phyloP scores from a whole-genome alignment of 2,888 invertebrate species.

The Eubasilissa splendida region DNA sequence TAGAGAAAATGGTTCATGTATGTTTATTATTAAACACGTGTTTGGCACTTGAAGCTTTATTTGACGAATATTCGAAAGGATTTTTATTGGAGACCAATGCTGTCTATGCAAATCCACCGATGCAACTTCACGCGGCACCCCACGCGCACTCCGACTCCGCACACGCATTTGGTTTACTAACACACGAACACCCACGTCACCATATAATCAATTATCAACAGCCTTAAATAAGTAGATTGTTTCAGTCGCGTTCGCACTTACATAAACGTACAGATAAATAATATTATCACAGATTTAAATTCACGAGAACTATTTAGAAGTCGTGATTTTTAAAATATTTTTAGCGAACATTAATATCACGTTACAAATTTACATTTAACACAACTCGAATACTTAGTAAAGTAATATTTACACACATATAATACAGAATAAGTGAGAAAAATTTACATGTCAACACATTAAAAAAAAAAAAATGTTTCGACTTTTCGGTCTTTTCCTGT shows the following conservation, averaged over 20 bases:
- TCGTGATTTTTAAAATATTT: slow-evolving; percentile 13
- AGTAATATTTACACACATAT: neutral
- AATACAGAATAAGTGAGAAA: too few relatives aligned
- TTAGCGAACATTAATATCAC: slow-evolving; percentile 47
- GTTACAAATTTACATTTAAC: slow-evolving; percentile 12
- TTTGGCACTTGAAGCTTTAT: slow-evolving; percentile 20
- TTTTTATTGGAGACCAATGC: neutral
- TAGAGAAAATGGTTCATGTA: neutral
- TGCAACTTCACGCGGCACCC: slow-evolving; percentile 1
- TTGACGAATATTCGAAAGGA: neutral
- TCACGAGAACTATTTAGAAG: slow-evolving; percentile 6
- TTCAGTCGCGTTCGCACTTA: slow-evolving; percentile 25
- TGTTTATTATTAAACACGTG: neutral
- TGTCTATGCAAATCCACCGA: neutral
- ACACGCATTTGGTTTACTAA: slow-evolving; percentile 29
- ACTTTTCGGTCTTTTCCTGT: too few relatives aligned
- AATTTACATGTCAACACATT: too few relatives aligned
- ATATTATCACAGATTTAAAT: slow-evolving; percentile 32
- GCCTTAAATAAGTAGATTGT: slow-evolving; percentile 10
- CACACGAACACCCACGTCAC: neutral
- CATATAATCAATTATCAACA: neutral
- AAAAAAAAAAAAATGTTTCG: too few relatives aligned
- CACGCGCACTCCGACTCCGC: neutral
- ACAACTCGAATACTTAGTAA: neutral
- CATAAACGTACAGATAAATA: slow-evolving; percentile 18